A percentile compares a stretch with the other conserved stretches of the same genome.
These are phyloP conservation scores for Charadrius vociferus DNA, from an alignment of 2,113 vertebrate species.

Conservation along the genomic window DNA sequence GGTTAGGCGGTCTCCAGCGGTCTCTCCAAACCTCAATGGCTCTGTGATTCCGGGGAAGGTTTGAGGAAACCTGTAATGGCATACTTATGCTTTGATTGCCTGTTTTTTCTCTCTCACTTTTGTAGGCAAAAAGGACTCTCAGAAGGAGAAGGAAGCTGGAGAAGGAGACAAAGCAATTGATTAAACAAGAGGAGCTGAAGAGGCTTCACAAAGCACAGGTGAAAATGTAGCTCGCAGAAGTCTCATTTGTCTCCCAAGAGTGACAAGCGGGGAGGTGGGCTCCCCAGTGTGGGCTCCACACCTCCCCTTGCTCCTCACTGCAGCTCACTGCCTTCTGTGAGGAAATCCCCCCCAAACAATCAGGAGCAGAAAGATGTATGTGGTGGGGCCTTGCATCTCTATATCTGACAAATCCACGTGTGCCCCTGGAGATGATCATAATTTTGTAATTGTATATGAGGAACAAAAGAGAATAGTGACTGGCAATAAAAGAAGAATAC, in stretches of 20 bases:
- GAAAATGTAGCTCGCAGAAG: neutral
- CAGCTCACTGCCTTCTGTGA: neutral
- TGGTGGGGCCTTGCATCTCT: neutral
- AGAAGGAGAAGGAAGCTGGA: constrained; percentile 79
- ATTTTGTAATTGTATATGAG: neutral
- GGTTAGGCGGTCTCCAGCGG: neutral
- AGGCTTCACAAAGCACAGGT: constrained; percentile 96
- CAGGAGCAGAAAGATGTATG: neutral
- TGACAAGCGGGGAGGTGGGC: fast-evolving
- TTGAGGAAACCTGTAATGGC: neutral
- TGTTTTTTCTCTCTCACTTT: neutral
- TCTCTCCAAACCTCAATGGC: fast-evolving
- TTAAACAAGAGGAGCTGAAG: constrained; percentile 88
- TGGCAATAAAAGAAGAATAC: neutral
- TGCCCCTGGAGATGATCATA: neutral
- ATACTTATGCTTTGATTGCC: neutral
- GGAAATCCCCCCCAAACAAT: neutral
- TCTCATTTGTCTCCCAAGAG: neutral
- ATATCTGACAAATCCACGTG: neutral
- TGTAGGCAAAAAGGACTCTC: constrained; percentile 66
- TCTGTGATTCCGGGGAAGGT: neutral
- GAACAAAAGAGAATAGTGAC: neutral
- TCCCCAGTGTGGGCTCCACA: neutral
- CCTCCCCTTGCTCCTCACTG: neutral
- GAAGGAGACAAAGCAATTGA: constrained; percentile 79